phyloP scores from a whole-genome alignment of 1,140 invertebrate genomes.

The Gryllus bimaculatus region DNA sequence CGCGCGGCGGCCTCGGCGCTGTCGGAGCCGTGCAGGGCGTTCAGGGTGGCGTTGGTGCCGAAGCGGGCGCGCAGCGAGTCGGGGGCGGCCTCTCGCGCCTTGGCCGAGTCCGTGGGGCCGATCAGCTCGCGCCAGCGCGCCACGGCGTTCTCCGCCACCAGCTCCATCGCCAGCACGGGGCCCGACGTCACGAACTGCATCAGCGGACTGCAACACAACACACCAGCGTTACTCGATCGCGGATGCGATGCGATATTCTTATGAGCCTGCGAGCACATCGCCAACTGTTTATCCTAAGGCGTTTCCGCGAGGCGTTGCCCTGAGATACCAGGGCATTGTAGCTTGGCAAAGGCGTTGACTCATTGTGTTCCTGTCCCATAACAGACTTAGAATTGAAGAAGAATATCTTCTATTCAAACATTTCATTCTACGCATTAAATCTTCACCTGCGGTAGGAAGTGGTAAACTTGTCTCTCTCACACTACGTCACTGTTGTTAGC shows the following conservation, averaged over 20 bases:
- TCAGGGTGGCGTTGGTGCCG: conserved; percentile 58
- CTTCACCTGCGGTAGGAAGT: too few species aligned
- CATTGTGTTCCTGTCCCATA: too few species aligned
- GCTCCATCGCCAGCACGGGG: conserved; percentile 59
- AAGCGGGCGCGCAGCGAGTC: conserved; percentile 57
- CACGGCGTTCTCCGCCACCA: conserved; percentile 63
- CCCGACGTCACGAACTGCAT: conserved; percentile 59
- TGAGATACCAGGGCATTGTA: too few species aligned
- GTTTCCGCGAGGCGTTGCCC: too few species aligned
- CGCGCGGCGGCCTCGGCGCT: conserved; percentile 43
- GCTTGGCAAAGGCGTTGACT: too few species aligned
- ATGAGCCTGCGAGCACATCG: too few species aligned
- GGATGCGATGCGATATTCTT: background rate
- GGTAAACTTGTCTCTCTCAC: too few species aligned
- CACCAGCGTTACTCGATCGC: conserved; percentile 14
- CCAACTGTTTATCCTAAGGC: too few species aligned
- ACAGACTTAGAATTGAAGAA: too few species aligned
- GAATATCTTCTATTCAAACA: too few species aligned
- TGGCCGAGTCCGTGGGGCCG: conserved; percentile 55
- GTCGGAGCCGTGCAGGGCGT: conserved; percentile 62
- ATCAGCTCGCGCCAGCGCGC: conserved; percentile 48
- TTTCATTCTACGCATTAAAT: too few species aligned
- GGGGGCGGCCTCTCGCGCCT: conserved; percentile 46
- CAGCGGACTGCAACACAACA: conserved; percentile 34
- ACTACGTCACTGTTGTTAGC: too few species aligned